A percentile compares a stretch with the other conserved stretches of the same genome.
Conservation (phyloP, 2,888 invertebrate genomes). For the Hirudinaria manillensis region DNA sequence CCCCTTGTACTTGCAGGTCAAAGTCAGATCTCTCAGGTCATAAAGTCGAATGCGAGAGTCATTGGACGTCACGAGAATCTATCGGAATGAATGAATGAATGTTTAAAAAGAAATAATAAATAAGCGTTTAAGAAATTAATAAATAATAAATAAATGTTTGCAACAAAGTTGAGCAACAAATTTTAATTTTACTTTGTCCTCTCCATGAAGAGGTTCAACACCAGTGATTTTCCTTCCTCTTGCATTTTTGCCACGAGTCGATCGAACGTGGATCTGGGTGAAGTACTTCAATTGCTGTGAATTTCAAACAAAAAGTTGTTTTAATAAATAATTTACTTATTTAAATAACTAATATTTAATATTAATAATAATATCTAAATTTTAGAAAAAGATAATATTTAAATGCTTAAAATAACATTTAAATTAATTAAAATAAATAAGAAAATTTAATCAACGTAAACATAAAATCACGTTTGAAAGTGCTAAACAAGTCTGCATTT, state of each 20-base stretch:
- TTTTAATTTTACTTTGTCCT: slow-evolving; percentile 84
- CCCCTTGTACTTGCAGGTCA: slow-evolving; percentile 90
- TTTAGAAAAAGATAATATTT: neutral
- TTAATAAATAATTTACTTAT: neutral
- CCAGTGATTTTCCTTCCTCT: slow-evolving; percentile 92
- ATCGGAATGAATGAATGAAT: slow-evolving; percentile 14
- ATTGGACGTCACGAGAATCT: slow-evolving; percentile 80
- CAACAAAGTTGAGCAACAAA: neutral
- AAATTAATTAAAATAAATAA: neutral
- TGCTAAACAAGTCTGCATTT: no score
- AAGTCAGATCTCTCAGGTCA: slow-evolving; percentile 84
- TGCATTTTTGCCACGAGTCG: slow-evolving; percentile 89
- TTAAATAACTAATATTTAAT: neutral
- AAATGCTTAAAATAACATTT: neutral
- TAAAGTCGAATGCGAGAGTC: slow-evolving; percentile 92
- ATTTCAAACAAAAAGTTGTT: neutral
- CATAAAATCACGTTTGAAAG: neutral
- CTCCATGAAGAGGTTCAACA: slow-evolving; percentile 90
- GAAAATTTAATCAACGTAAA: neutral
- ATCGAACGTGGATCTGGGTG: slow-evolving; percentile 91
- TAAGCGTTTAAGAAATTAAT: neutral
- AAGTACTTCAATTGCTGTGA: slow-evolving; percentile 83
- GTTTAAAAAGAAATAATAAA: neutral
- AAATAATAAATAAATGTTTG: slow-evolving; percentile 7
- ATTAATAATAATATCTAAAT: neutral